Evolutionary conservation across 35 echinoderm and acorn worm species (phyloP).

Genomic region (Anneissia japonica): DNA sequence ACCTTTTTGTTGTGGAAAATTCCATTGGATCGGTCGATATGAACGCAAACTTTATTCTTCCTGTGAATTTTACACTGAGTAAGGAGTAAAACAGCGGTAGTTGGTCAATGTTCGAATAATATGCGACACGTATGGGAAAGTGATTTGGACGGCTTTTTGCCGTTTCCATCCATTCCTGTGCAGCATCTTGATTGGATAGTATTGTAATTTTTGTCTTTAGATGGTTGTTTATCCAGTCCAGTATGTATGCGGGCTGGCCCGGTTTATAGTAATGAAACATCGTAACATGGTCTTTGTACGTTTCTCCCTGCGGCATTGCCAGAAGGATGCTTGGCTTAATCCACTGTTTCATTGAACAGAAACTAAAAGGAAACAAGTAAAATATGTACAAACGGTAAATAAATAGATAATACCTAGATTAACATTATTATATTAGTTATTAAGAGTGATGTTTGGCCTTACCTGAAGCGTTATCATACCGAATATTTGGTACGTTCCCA

Average conservation of each 20-base stretch:
- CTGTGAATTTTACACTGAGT: conserved; percentile 74
- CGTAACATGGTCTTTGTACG: conserved; percentile 72
- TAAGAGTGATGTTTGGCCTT: too few relatives aligned
- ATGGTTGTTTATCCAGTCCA: conserved; percentile 67
- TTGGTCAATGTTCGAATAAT: conserved; percentile 37
- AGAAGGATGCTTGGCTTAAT: conserved; percentile 54
- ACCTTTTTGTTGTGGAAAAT: not conserved
- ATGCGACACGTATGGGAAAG: conserved; percentile 32
- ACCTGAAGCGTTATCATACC: not conserved
- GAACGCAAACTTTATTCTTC: conserved; percentile 77
- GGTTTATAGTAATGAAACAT: conserved; percentile 47
- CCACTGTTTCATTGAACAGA: conserved; percentile 77
- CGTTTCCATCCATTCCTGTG: conserved; percentile 34
- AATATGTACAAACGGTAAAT: too few relatives aligned
- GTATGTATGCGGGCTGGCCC: conserved; percentile 27
- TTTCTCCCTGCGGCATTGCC: conserved; percentile 72
- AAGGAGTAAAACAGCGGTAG: conserved; percentile 67
- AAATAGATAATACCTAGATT: too few relatives aligned
- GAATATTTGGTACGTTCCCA: not conserved
- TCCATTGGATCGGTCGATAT: not conserved
- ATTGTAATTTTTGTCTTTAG: conserved; percentile 48
- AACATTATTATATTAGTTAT: too few relatives aligned
- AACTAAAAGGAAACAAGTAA: conserved; percentile 38
- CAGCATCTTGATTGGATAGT: conserved; percentile 7
- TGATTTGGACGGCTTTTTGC: conserved; percentile 8